Evolutionary conservation across 2,113 vertebrate species (phyloP), one percentile per base, ranked within the genome.

Genomic region (Salvelinus namaycush): DNA sequence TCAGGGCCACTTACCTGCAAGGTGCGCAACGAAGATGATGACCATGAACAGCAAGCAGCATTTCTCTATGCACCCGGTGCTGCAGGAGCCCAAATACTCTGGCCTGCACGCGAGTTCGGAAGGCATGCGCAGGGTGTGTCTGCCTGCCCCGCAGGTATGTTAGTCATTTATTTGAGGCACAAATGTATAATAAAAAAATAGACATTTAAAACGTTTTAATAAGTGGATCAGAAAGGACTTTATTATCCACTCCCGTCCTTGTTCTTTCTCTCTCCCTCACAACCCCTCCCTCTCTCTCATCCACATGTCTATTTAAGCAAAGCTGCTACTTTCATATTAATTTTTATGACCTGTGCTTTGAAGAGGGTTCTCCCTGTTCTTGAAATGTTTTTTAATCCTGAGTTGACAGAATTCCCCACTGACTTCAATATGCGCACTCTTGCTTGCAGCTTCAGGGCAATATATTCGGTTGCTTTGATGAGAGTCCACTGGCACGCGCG

Each of bases 401-500:
- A 92, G 94, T 92, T 96, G 91, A 90, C 94, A 97, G 92, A 96
- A 96, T 91, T 90, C 90, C 91, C 96, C 89, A 89, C 94, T 97
- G 95, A 97, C 95, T 90, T 88, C 92, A 86, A 86, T 92, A 91
- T 94, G 94, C 92, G 92, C 92, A 83, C 94, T 96, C 93, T 95
- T 78, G 91, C 95, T 93, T 93, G 92, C 96, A 97, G 96, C 96
- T 99, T 88, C 97, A 98, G 96, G 96, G 95, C 94, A 97, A 97
- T 96, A 96, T 99, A 95, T 99, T 99, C 87, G 96, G 95, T 87
- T 95, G 96, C 95, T 97, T 98, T 91, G 97, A 99, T 94, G 97
- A 98, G 93, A 97, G 93, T 91, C 95, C 98, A 92, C 95, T 98
- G 95, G 96, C 96, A 88, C 96, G 97, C 90, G 96, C 97, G 75